Base-by-base conservation (phyloP, 2,797 vertebrate species). In the Acanthopagrus latus region DNA sequence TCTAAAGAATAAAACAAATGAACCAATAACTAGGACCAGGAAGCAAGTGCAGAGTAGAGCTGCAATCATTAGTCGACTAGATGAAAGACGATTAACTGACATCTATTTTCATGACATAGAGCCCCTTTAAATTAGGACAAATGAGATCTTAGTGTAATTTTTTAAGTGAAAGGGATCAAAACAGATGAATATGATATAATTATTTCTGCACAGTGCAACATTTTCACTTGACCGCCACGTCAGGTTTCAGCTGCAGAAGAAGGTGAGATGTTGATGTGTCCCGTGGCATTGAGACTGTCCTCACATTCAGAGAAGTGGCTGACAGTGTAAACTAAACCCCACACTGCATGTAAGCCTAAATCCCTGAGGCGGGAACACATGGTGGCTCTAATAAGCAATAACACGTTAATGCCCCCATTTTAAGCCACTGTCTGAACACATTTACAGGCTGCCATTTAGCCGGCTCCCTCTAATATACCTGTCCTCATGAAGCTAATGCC, bases 391-490 rank as follows among this genome's bases (percentile, higher is more conserved):
- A 92, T 86, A 82, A 88, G 86, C 75, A 87, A 71, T 84, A 86
- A 85, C 62, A 58, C 71, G 66, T 88, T 86, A 86, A 89, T 81
- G 76, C 38, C 71, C 73, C 11, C 3, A 78, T 86, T 86, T 81
- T 80, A 84, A 86, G 82, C 87, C 69, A 68, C 89, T 88, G 90
- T 93, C 91, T 88, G 71, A 82, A 88, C 7, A 8, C 76, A 86
- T 93, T 92, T 83, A 69, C 83, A 65, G 73, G 74, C 71, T 87
- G 85, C 80, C 86, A 88, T 77, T 91, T 83, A 76, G 51, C 78
- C 18, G 64, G 68, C 80, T 75, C 70, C 72, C 62, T 78, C 72
- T 86, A 82, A 89, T 86, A 83, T 78, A 82, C 85, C 82, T 83
- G 87, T 89, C 72, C 70, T 70, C 4, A 60, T 84, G 83, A 77